Conservation (phyloP, 53 echinoderm and acorn worm species). For the Actinopyga echinites region DNA sequence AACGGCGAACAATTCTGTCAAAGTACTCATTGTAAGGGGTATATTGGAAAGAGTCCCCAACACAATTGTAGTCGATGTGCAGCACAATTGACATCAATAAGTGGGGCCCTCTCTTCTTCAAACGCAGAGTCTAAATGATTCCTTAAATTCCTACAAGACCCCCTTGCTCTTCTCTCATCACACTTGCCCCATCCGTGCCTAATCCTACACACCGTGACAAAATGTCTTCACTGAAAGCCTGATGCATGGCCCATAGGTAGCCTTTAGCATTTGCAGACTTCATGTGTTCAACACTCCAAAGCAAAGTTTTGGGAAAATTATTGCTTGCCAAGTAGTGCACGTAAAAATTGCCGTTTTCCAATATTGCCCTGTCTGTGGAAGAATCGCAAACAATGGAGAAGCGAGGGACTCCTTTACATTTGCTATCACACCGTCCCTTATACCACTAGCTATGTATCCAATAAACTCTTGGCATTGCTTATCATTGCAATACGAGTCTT, state of each 20-base stretch:
- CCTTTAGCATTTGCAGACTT: constrained; percentile 4
- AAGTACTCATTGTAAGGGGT: constrained; percentile 1
- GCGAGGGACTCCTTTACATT: neutral
- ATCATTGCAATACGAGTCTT: neutral
- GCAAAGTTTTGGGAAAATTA: neutral
- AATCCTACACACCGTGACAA: neutral
- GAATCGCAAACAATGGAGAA: constrained; percentile 4
- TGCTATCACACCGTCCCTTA: neutral
- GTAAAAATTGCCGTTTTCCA: constrained; percentile 23
- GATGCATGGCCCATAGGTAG: neutral
- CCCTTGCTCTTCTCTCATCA: constrained; percentile 31
- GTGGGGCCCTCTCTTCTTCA: neutral
- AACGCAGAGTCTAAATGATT: neutral
- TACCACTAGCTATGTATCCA: neutral
- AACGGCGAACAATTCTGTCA: neutral
- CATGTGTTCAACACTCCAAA: neutral
- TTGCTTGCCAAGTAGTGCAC: neutral
- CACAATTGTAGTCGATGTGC: constrained; percentile 2
- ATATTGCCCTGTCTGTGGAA: neutral
- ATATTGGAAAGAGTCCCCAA: neutral
- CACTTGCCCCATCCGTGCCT: constrained; percentile 13
- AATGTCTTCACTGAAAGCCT: neutral
- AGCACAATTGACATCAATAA: neutral
- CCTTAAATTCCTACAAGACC: constrained; percentile 10
- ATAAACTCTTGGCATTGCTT: neutral